Conservation (phyloP, 2,113 vertebrate genomes). For the Bos taurus region ARS-UCD2.0 NC_037347.1:57903001-57903500, state of each 20-base stretch:
- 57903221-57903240: not conserved
- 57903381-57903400: not conserved
- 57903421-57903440: not conserved
- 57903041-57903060: not conserved
- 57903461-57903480: not conserved
- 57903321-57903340: conserved; percentile 5
- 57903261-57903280: conserved; percentile 3
- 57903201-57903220: not conserved
- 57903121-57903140: not conserved
- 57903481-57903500: not conserved
- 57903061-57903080: not conserved
- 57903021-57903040: not conserved
- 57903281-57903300: conserved; percentile 4
- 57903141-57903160: not conserved
- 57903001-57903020: not conserved
- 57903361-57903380: not conserved
- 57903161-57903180: not conserved
- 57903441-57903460: not conserved
- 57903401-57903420: no score
- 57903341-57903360: conserved; percentile 11
- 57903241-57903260: conserved; percentile 37
- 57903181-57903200: not conserved
- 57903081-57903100: not conserved
- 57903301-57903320: conserved; percentile 46
- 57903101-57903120: not conserved